phyloP scores from a whole-genome alignment of 2,888 invertebrate genomes.

The Eupithecia tripunctaria region DNA sequence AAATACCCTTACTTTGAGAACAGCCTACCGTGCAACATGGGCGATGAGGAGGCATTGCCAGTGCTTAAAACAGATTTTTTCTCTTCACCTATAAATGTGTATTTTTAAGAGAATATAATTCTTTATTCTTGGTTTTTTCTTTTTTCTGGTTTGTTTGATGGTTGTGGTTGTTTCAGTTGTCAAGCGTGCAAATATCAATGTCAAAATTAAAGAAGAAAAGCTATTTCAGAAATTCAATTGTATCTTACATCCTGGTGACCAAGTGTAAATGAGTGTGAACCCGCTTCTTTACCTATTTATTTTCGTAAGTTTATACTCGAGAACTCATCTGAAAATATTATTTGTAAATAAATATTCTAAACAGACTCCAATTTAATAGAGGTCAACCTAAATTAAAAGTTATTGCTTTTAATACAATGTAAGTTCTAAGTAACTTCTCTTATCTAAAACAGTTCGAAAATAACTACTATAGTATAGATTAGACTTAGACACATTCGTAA shows the following conservation, averaged over 20 bases:
- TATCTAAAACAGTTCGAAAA: not conserved
- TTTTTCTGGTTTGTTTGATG: not conserved
- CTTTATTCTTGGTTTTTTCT: constrained; percentile 27
- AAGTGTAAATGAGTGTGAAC: not conserved
- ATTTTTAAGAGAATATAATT: constrained; percentile 42
- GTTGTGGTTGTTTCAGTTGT: not conserved
- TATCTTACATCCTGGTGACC: not conserved
- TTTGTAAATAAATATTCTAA: not conserved
- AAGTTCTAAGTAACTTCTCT: not conserved
- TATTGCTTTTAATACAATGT: not conserved
- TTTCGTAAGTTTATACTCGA: not conserved
- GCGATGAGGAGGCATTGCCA: constrained; percentile 62
- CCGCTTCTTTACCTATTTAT: not conserved
- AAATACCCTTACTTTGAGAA: constrained; percentile 62
- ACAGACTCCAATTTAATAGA: not conserved
- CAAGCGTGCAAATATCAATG: not conserved
- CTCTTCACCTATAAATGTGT: constrained; percentile 47
- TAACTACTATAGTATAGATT: not conserved
- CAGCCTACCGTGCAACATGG: constrained; percentile 53
- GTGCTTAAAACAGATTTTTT: constrained; percentile 67
- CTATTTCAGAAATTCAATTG: not conserved
- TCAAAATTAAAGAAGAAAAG: not conserved
- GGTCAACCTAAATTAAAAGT: not conserved
- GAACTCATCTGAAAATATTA: not conserved
- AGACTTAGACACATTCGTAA: too few relatives aligned